Evolutionary conservation across 2,888 invertebrate species (phyloP).

Genomic region (Ophion slaviceki): DNA sequence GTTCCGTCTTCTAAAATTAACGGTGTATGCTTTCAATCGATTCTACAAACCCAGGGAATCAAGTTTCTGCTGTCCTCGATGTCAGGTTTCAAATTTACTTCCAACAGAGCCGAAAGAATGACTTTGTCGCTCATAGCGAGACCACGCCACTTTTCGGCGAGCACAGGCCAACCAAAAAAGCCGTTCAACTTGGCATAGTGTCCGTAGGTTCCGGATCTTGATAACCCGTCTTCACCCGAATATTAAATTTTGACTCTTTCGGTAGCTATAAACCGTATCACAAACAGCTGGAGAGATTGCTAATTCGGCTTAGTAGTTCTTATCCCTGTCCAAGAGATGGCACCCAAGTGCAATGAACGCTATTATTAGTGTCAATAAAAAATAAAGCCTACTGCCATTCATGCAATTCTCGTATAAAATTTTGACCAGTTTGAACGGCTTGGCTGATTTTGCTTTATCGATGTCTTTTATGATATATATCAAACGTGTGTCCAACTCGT

Average conservation of each 20-base stretch:
- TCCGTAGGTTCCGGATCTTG: background rate
- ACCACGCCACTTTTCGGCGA: background rate
- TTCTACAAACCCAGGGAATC: background rate
- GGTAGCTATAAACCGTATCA: background rate
- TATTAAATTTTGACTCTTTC: too few relatives aligned
- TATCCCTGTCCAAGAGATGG: too few relatives aligned
- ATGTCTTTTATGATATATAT: background rate
- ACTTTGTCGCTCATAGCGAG: background rate
- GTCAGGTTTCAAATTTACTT: background rate
- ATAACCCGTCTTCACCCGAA: too few relatives aligned
- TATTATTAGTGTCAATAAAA: background rate
- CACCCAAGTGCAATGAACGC: background rate
- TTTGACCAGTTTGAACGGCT: background rate
- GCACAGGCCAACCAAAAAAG: background rate
- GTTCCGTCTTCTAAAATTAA: background rate
- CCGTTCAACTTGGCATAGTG: background rate
- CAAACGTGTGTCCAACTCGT: background rate
- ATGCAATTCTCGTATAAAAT: background rate
- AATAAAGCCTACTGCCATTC: background rate
- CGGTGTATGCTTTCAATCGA: background rate
- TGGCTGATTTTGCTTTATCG: background rate
- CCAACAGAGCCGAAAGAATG: background rate
- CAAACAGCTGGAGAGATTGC: too few relatives aligned
- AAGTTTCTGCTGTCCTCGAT: background rate
- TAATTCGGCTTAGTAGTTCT: too few relatives aligned